These are phyloP conservation scores for Prunella strophiata DNA, from an alignment of 2,797 vertebrate genomes.

Conservation along the genomic window DNA sequence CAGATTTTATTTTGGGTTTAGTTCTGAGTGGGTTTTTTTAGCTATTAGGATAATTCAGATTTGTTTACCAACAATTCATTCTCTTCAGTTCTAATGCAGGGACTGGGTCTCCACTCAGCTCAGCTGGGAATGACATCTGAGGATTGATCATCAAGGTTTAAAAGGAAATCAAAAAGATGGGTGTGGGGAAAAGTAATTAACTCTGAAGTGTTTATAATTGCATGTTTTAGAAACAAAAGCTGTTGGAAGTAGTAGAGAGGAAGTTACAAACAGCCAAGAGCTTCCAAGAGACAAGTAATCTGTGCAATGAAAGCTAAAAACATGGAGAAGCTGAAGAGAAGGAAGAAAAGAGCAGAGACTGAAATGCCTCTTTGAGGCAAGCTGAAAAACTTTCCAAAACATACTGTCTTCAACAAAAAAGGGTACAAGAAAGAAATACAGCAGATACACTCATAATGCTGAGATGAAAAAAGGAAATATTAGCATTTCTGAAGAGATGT, in stretches of 20 bases:
- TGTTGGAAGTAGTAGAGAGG: slow-evolving; percentile 70
- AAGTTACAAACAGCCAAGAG: slow-evolving; percentile 64
- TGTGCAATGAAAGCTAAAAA: slow-evolving; percentile 62
- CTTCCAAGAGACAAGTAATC: slow-evolving; percentile 65
- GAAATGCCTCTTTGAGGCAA: slow-evolving; percentile 50
- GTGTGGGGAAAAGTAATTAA: background rate
- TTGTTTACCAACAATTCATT: background rate
- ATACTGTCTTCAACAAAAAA: slow-evolving; percentile 64
- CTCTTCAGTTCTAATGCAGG: background rate
- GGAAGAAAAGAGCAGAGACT: slow-evolving; percentile 68
- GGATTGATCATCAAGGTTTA: background rate
- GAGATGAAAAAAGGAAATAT: background rate
- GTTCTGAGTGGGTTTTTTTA: background rate
- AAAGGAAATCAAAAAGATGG: background rate
- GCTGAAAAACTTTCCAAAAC: slow-evolving; percentile 67
- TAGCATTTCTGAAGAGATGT: background rate
- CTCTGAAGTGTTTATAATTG: background rate
- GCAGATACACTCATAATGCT: slow-evolving; percentile 62
- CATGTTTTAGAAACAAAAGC: slow-evolving; percentile 69
- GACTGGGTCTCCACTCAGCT: background rate
- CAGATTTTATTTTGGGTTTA: background rate
- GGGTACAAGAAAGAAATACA: slow-evolving; percentile 70
- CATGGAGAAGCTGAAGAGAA: slow-evolving; percentile 73
- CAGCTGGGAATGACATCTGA: background rate
- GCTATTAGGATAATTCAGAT: background rate